A percentile compares a stretch with the other conserved stretches of the same genome.
Conservation (phyloP, 2,113 vertebrate genomes). For the Astatotilapia flaviijosephi region DNA sequence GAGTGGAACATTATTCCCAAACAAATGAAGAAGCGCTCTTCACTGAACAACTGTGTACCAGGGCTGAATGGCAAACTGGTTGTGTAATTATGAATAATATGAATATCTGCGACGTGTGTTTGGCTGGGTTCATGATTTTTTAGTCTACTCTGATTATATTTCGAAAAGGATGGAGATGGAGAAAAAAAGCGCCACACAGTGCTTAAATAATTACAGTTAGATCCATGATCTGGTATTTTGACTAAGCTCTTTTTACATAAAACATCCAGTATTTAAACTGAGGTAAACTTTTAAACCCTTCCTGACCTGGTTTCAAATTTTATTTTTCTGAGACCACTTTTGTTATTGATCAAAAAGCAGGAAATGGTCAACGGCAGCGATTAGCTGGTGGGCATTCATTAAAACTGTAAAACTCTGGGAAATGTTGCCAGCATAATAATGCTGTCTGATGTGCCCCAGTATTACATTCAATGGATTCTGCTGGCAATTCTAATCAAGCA, state of each 20-base stretch:
- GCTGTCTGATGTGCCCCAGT: not conserved
- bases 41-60: not conserved
- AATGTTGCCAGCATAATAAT: not conserved
- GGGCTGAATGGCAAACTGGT: conserved; percentile 22
- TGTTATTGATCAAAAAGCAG: not conserved
- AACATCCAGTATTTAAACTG: not conserved
- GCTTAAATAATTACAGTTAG: not conserved
- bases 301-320: not conserved
- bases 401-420: not conserved
- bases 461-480: fast-evolving
- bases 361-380: not conserved
- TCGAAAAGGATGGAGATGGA: not conserved
- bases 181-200: not conserved
- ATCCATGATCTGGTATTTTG: not conserved
- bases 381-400: not conserved
- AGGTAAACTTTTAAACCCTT: not conserved
- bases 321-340: not conserved
- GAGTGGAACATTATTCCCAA: conserved; percentile 49
- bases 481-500: fast-evolving
- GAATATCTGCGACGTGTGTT: not conserved
- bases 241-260: not conserved
- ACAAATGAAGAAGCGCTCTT: conserved; percentile 39
- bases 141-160: not conserved
- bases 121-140: not conserved
- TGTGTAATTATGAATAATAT: conserved; percentile 36